Evolutionary conservation across 2,888 invertebrate genomes (phyloP), one percentile per base, ranked within the genome.

Genomic region (Hofmannophila pseudospretella): DNA sequence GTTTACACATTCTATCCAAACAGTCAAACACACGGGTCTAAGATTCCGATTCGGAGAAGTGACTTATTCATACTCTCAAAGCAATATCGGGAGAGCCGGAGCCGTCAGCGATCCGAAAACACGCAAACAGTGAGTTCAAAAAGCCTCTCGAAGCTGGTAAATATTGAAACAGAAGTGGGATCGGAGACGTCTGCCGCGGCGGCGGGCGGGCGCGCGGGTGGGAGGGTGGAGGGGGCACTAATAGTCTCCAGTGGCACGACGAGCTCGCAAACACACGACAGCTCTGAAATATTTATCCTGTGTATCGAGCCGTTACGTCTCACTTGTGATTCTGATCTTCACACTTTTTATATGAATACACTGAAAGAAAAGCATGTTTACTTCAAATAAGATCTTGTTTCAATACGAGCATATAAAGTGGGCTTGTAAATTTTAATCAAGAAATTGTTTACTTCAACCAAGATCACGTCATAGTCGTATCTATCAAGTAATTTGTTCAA

Each of bases 81-180:
- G 81, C 75, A 84, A 85, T 84, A 82, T 81, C 74, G 70, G 59
- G 58, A 63, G 64, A 69, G 63, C 64, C 63, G 67, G 65, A 78
- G 78, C 79, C 78, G 84, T 78, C 79, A 85, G 77, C 80, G 84
- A 85, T 84, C 82, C 79, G 80, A 81, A 84, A 82, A 84, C 82
- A 82, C 72, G 79, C 82, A 85, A 85, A 86, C 84, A 85, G 70
- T 67, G 74, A 77, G 79, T 81, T 84, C 82, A 82, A 84, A 85
- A 85, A 84, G 85, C 79, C 84, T 82, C 84, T 82, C 77, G 79
- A 77, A 84, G 73, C 71, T 74, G 74, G 85, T 85, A 85, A 86
- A 86, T 86, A 86, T 86, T 86, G 85, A 80, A 85, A 76, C 77
- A 84, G 85, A 80, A 81, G 81, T 79, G 81, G 81, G 80, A 84